A percentile compares a stretch with the other conserved stretches of the same genome.
Conservation (phyloP, 2,888 invertebrate genomes). For the Ophion costatus region DNA sequence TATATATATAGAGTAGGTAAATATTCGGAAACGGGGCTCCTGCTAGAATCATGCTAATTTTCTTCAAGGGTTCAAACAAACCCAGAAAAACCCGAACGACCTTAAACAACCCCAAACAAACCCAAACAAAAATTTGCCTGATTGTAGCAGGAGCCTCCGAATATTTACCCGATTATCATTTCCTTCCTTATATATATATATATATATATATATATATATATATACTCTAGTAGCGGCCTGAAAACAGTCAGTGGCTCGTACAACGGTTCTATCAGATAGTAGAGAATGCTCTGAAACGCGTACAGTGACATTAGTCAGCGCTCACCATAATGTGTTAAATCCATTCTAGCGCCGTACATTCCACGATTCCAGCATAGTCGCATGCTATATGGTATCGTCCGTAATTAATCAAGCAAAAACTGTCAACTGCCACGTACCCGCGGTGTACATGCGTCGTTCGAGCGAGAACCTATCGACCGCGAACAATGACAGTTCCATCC, state of each 20-base stretch:
- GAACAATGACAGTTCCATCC: conserved; percentile 70
- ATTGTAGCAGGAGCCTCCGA: no score
- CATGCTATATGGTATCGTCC: conserved; percentile 64
- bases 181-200: no score
- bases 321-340: conserved; percentile 27
- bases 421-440: conserved; percentile 75
- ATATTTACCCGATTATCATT: no score
- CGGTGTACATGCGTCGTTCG: conserved; percentile 69
- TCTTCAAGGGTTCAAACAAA: no score
- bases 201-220: no score
- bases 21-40: no score
- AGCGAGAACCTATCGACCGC: conserved; percentile 76
- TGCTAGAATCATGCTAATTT: no score
- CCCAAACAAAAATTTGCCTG: no score
- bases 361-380: conserved; percentile 9
- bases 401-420: conserved; percentile 79
- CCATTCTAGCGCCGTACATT: conserved; percentile 38
- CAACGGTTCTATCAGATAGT: background rate
- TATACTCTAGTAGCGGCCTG: conserved; percentile 11
- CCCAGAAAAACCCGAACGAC: no score
- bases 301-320: conserved; percentile 15
- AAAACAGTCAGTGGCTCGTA: conserved; percentile 12
- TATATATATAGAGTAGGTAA: no score
- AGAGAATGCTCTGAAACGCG: no score
- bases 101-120: no score